Evolutionary conservation across 2,797 vertebrate species (phyloP).

Genomic region (Enteromius radiatus): DNA sequence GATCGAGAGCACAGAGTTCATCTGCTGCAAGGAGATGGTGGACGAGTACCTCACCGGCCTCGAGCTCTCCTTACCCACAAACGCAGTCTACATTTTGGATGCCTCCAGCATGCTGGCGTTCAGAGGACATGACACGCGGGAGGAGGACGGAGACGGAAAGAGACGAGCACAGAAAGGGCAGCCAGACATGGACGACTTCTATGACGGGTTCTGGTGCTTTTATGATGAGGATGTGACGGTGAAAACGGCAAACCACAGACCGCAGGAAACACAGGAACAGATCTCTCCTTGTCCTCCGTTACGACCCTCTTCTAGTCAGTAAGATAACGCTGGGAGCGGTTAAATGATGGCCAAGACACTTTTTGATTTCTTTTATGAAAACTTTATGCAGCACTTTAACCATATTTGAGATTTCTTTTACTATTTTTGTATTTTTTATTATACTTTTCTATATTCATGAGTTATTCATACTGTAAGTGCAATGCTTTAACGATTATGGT

Average conservation of each 20-base stretch:
- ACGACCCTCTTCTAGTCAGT: slow-evolving; percentile 68
- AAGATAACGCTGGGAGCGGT: neutral
- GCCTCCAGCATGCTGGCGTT: slow-evolving; percentile 57
- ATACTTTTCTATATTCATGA: slow-evolving; percentile 60
- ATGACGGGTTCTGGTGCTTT: slow-evolving; percentile 74
- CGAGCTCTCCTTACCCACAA: slow-evolving; percentile 70
- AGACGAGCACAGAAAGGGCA: slow-evolving; percentile 1
- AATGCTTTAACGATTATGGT: neutral
- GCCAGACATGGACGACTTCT: slow-evolving; percentile 73
- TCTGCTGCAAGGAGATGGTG: slow-evolving; percentile 79
- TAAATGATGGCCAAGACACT: neutral
- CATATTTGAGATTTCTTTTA: slow-evolving; percentile 24
- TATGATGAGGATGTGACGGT: slow-evolving; percentile 66
- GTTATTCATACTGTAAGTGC: slow-evolving; percentile 14
- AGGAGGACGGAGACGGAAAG: neutral
- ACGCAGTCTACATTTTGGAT: slow-evolving; percentile 72
- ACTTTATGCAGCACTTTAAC: slow-evolving; percentile 73
- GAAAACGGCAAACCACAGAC: slow-evolving; percentile 27
- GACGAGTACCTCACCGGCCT: slow-evolving; percentile 73
- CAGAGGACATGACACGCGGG: slow-evolving; percentile 26
- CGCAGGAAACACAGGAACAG: slow-evolving; percentile 1
- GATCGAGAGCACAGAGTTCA: slow-evolving; percentile 75
- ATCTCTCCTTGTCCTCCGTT: slow-evolving; percentile 73
- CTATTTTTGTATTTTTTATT: slow-evolving; percentile 56
- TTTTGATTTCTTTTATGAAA: slow-evolving; percentile 16